A percentile compares a stretch with the other conserved stretches of the same genome.
phyloP scores from a whole-genome alignment of 2,113 vertebrate species.

The Hippopotamus amphibius region DNA sequence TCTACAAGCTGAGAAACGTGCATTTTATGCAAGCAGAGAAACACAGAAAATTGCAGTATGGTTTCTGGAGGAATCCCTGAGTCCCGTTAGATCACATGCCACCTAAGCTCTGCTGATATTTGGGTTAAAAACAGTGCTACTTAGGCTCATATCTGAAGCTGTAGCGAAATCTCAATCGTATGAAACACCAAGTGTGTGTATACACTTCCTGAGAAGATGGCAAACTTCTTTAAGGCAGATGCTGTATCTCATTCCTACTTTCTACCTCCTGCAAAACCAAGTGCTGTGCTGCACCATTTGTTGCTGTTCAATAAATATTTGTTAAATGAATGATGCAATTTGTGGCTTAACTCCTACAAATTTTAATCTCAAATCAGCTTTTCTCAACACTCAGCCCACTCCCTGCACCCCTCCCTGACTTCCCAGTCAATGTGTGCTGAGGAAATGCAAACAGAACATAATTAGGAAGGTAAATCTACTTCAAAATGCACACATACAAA shows the following conservation, averaged over 20 bases:
- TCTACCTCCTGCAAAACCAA: neutral
- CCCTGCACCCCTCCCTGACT: neutral
- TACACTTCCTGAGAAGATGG: neutral
- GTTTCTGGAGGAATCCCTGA: neutral
- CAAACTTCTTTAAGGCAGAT: neutral
- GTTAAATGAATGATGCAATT: slow-evolving; percentile 8
- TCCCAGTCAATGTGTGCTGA: neutral
- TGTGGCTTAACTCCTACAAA: slow-evolving; percentile 13
- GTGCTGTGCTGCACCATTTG: neutral
- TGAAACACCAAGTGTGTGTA: neutral
- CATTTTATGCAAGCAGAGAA: slow-evolving; percentile 15
- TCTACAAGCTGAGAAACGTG: neutral
- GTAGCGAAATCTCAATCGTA: neutral
- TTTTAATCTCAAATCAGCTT: slow-evolving; percentile 52
- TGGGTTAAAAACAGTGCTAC: neutral
- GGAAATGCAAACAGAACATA: slow-evolving; percentile 51
- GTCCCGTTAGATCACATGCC: neutral
- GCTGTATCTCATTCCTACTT: neutral
- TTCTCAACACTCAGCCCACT: slow-evolving; percentile 49
- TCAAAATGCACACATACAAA: slow-evolving; percentile 42
- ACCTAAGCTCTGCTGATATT: neutral
- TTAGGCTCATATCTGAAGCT: neutral
- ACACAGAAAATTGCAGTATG: neutral
- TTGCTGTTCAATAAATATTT: slow-evolving; percentile 51
- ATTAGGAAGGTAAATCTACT: slow-evolving; percentile 63